Conservation (phyloP, 2,113 vertebrate species). For the Mobula hypostoma region DNA sequence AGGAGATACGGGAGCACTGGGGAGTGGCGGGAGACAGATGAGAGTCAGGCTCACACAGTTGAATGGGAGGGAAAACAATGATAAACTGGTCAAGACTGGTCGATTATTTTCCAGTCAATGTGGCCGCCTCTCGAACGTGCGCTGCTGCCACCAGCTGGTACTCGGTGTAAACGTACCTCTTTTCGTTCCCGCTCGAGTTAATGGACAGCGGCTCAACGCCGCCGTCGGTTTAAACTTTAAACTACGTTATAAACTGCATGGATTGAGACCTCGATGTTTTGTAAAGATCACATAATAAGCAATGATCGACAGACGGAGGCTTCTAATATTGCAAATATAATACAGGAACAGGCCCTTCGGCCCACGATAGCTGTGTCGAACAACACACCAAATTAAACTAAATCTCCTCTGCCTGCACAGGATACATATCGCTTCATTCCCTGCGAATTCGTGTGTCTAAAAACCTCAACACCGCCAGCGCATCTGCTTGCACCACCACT, state of each 20-base stretch:
- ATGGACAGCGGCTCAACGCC: not conserved
- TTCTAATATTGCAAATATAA: not conserved
- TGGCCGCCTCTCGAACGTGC: not conserved
- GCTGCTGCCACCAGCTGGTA: conserved; percentile 13
- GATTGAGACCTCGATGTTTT: too few species aligned
- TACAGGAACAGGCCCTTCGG: too few species aligned
- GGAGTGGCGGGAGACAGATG: not conserved
- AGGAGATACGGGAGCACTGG: not conserved
- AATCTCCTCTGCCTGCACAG: too few species aligned
- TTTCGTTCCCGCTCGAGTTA: not conserved
- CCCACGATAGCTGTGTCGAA: too few species aligned
- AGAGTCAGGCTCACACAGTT: not conserved
- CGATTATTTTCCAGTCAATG: not conserved
- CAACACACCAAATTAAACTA: too few species aligned
- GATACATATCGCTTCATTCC: too few species aligned
- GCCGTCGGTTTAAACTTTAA: not conserved
- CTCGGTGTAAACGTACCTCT: not conserved
- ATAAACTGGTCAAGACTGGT: not conserved
- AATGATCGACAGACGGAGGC: not conserved
- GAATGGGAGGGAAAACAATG: not conserved
- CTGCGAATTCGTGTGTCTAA: too few species aligned
- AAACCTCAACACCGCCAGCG: too few species aligned
- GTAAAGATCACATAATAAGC: not conserved
- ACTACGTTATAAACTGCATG: too few species aligned
- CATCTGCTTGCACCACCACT: too few species aligned